A percentile compares a stretch with the other conserved stretches of the same genome.
Conservation (phyloP, 2,888 invertebrate species). For the Monoplex corrugatus region DNA sequence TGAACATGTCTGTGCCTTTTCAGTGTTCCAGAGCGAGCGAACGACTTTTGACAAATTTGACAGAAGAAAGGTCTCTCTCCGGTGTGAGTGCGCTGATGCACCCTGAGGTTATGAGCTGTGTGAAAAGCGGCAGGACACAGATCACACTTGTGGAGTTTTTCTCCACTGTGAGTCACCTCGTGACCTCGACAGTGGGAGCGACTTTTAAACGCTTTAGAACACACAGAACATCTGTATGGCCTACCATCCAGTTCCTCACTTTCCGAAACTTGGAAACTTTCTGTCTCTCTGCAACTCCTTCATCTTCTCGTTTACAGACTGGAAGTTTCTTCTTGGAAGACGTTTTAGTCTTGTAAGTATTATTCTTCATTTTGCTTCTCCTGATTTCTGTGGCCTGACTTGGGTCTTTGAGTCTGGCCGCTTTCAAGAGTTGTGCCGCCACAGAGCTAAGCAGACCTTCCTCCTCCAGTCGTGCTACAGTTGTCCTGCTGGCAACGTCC, state of each 20-base stretch:
- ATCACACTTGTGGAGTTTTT: conserved; percentile 32
- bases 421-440: neutral
- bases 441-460: neutral
- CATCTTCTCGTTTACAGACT: neutral
- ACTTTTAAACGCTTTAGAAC: conserved; percentile 12
- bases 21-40: conserved; percentile 32
- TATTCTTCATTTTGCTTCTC: neutral
- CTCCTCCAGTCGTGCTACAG: neutral
- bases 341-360: neutral
- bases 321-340: too few species aligned
- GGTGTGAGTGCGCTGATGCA: conserved; percentile 20
- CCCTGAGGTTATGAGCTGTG: neutral
- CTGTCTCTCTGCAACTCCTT: neutral
- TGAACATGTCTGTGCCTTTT: conserved; percentile 14
- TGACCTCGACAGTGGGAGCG: neutral
- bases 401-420: neutral
- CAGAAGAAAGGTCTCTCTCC: conserved; percentile 40
- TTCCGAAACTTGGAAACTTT: neutral
- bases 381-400: neutral
- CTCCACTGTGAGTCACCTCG: neutral
- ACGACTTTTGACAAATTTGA: conserved; percentile 14
- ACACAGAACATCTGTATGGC: neutral
- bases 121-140: conserved; percentile 33
- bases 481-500: neutral
- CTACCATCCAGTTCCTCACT: neutral